Evolutionary conservation across 1,140 invertebrate species (phyloP), one percentile per base, ranked within the genome.

Genomic region (Eriocheir sinensis): DNA sequence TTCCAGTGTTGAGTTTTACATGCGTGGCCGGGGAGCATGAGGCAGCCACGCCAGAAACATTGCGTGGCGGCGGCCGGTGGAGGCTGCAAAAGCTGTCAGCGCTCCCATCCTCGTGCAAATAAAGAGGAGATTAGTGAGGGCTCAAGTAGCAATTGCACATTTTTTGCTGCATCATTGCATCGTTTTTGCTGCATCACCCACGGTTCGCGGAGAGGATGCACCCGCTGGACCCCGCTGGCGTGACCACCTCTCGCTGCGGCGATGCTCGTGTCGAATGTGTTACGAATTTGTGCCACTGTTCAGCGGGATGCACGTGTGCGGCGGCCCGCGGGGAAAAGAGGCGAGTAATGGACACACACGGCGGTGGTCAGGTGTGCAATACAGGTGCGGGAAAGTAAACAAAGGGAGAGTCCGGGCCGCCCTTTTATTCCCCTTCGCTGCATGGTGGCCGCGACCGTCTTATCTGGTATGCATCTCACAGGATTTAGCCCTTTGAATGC

Each of bases 111-210:
- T 34, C 81, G 34, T 94, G 94, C 94, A 94, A 94, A 94, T 94
- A 94, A 94, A 94, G 94, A 88, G 85, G 94, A 94, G 94, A 94
- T 94, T 94, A 94, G 94, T 94, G 94, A 94, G 94, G 89, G 94
- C 94, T 94, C 89, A 94, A 94, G 94, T 94, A 94, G 94, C 94
- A 94, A 94, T 94, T 94, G 94, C 94, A 94, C 80, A 91, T 94
- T 94, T 94, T 94, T 94, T 92, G 89, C 81, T 91, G 94, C 89
- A 91, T 91, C 89, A 53, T 94, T 91, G 89, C 89, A 94, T 90
- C 88, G 94, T 94, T 94, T 94, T 94, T 94, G 94, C 90, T 81
- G 93, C 93, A 94, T 94, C 93, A 94, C 93, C 93, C 93, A 89
- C 44, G 53, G 93, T 86, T 92, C 88, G 60, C n/a, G 21, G 93